Percentiles rank a stretch among this genome's conserved stretches.
Conservation (phyloP, 2,888 invertebrate genomes). For the Sabatieria punctata region DNA sequence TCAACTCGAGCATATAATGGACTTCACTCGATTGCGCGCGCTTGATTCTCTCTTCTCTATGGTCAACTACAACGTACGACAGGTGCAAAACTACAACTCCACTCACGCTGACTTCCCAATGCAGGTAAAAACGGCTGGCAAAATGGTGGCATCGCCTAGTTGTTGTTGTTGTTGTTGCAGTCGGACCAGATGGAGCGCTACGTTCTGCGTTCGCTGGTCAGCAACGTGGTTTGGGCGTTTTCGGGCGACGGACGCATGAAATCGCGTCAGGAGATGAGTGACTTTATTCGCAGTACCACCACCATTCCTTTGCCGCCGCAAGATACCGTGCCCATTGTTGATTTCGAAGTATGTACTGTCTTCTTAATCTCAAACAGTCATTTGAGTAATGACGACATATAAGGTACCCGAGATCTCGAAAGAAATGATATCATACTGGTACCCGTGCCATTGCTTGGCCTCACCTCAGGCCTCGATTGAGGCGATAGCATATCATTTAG, state of each 20-base stretch:
- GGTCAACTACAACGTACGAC: conserved; percentile 70
- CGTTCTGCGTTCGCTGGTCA: conserved; percentile 78
- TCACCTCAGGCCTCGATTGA: too few species aligned
- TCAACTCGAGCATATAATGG: conserved; percentile 86
- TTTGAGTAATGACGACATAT: neutral
- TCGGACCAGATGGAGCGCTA: conserved; percentile 80
- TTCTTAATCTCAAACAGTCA: too few species aligned
- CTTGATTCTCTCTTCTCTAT: conserved; percentile 90
- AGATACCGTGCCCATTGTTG: conserved; percentile 65
- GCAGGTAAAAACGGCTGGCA: conserved; percentile 24
- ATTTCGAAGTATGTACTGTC: conserved; percentile 65
- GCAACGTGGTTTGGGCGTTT: conserved; percentile 89
- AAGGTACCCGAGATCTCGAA: too few species aligned
- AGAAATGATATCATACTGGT: too few species aligned
- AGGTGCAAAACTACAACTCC: conserved; percentile 78
- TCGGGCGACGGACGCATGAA: conserved; percentile 94
- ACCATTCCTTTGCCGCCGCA: conserved; percentile 76
- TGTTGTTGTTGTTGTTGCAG: conserved; percentile 35
- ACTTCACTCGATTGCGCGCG: conserved; percentile 88
- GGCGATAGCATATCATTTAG: too few species aligned
- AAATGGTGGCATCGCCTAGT: neutral
- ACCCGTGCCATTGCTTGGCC: too few species aligned
- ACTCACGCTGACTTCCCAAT: conserved; percentile 86
- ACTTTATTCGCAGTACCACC: conserved; percentile 83
- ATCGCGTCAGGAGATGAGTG: conserved; percentile 78